A percentile compares a stretch with the other conserved stretches of the same genome.
Conservation (phyloP, 2,888 invertebrate genomes). For the Plebejus melissa region DNA sequence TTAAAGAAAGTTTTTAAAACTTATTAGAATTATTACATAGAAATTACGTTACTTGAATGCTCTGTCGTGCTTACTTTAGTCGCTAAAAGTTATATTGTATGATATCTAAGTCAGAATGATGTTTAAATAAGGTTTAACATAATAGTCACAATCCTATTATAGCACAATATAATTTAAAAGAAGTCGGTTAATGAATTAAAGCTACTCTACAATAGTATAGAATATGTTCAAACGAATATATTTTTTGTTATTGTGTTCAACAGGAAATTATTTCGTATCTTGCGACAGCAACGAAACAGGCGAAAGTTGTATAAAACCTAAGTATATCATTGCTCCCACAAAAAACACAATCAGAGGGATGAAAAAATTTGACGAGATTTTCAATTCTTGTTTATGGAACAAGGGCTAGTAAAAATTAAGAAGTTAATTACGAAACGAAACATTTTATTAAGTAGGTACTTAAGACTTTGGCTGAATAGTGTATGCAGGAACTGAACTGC, state of each 20-base stretch:
- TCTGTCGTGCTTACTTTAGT: background rate
- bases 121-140: background rate
- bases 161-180: background rate
- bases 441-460: no score
- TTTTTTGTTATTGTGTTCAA: background rate
- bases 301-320: background rate
- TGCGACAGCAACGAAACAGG: background rate
- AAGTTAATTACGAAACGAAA: no score
- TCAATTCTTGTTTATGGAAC: no score
- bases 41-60: background rate
- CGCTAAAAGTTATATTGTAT: background rate
- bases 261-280: background rate
- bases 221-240: background rate
- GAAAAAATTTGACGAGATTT: no score
- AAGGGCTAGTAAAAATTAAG: no score
- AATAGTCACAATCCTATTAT: background rate
- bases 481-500: no score
- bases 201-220: background rate
- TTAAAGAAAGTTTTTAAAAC: background rate
- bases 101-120: background rate
- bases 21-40: background rate
- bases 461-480: no score
- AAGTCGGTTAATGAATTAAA: background rate
- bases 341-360: no score
- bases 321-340: no score